phyloP scores from a whole-genome alignment of 2,797 vertebrate species.

The Microhierax caerulescens region DNA sequence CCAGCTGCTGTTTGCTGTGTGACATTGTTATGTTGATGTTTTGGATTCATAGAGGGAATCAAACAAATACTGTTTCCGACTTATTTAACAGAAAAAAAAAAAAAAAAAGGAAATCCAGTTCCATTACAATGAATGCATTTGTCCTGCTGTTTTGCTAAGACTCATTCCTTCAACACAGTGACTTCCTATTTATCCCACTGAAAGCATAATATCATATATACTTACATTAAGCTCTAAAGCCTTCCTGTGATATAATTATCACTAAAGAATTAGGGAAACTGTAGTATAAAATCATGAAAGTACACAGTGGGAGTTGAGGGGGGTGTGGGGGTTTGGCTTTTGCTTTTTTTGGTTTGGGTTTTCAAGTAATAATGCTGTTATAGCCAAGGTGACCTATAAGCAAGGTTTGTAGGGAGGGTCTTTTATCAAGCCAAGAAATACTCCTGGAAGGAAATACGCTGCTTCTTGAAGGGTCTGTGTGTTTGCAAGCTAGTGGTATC shows the following conservation, averaged over 20 bases:
- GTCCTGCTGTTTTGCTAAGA: not conserved
- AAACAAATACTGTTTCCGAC: not conserved
- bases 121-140: not conserved
- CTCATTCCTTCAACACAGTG: not conserved
- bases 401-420: not conserved
- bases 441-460: not conserved
- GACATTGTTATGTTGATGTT: not conserved
- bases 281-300: not conserved
- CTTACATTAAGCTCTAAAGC: not conserved
- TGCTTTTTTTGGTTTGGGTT: not conserved
- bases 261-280: not conserved
- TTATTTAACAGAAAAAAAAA: not conserved
- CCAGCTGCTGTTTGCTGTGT: not conserved
- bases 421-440: not conserved
- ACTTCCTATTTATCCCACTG: not conserved
- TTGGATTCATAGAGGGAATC: not conserved
- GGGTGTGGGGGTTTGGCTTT: not conserved
- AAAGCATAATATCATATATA: not conserved
- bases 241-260: not conserved
- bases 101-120: not conserved
- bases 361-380: not conserved
- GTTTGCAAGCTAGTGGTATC: not conserved
- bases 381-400: rapidly evolving
- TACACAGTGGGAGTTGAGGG: not conserved
- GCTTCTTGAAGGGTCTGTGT: not conserved